Conservation (phyloP, 2,797 vertebrate genomes). For the Aphelocoma californica region DNA sequence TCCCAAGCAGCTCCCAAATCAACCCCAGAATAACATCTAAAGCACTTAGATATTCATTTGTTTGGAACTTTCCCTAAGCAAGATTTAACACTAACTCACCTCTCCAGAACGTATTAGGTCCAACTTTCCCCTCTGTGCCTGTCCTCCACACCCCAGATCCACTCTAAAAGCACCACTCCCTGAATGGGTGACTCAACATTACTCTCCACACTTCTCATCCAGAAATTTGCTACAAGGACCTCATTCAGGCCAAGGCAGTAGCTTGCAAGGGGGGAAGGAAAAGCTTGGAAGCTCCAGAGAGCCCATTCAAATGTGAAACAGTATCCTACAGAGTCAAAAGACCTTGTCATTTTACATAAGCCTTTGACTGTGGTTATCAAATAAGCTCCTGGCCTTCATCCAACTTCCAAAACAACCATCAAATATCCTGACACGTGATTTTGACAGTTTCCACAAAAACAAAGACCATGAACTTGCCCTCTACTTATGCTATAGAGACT, state of each 20-base stretch:
- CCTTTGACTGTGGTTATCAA: constrained; percentile 1
- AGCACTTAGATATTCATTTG: not conserved
- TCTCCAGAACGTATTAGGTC: not conserved
- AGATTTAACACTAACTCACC: not conserved
- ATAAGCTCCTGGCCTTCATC: not conserved
- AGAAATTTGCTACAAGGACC: not conserved
- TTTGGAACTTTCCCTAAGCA: not conserved
- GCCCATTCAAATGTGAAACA: not conserved
- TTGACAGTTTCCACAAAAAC: constrained; percentile 3
- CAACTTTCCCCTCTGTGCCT: not conserved
- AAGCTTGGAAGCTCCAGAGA: not conserved
- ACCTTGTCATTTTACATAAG: not conserved
- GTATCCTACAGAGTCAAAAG: not conserved
- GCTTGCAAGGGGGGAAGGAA: not conserved
- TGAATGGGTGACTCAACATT: not conserved
- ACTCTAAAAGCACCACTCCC: not conserved
- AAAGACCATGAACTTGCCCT: not conserved
- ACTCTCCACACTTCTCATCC: not conserved
- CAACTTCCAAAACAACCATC: not conserved
- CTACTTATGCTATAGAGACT: not conserved
- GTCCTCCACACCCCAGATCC: not conserved
- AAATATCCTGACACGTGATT: not conserved
- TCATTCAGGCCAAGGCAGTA: not conserved
- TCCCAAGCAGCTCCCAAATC: not conserved
- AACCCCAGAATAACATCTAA: not conserved